These are phyloP conservation scores for Stegastes partitus DNA, from an alignment of 2,113 vertebrate genomes.

Conservation along the genomic window DNA sequence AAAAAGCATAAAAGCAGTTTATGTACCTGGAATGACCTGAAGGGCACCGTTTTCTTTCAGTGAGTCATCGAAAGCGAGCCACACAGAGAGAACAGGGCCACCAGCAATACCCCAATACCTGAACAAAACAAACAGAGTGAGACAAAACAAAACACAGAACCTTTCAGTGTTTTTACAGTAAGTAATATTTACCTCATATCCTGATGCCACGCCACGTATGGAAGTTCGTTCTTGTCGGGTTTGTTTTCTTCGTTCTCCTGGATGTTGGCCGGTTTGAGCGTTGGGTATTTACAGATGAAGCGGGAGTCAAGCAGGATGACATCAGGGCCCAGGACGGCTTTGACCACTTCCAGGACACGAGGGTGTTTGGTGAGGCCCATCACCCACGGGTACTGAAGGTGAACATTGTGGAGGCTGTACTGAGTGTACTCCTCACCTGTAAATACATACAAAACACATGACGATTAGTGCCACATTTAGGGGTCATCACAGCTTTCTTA, in stretches of 20 bases:
- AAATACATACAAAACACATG: not conserved
- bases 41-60: conserved; percentile 84
- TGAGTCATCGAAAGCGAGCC: conserved; percentile 87
- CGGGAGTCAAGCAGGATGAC: conserved; percentile 86
- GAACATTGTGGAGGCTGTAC: conserved; percentile 87
- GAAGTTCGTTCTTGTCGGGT: conserved; percentile 52
- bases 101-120: conserved; percentile 88
- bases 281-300: conserved; percentile 88
- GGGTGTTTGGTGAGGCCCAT: conserved; percentile 81
- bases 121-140: conserved; percentile 8
- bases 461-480: not conserved
- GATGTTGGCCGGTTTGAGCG: not conserved
- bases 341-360: conserved; percentile 72
- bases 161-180: too few species aligned
- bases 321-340: conserved; percentile 80
- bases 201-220: conserved; percentile 88
- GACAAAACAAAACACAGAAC: not conserved
- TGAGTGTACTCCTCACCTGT: conserved; percentile 83
- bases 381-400: conserved; percentile 84
- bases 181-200: conserved; percentile 82
- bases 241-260: conserved; percentile 14
- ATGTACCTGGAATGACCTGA: conserved; percentile 86
- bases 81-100: conserved; percentile 86
- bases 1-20: not conserved
- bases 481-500: not conserved